Evolutionary conservation across 2,113 vertebrate species (phyloP), one percentile per base, ranked within the genome.

Genomic region (Alligator sinensis): DNA sequence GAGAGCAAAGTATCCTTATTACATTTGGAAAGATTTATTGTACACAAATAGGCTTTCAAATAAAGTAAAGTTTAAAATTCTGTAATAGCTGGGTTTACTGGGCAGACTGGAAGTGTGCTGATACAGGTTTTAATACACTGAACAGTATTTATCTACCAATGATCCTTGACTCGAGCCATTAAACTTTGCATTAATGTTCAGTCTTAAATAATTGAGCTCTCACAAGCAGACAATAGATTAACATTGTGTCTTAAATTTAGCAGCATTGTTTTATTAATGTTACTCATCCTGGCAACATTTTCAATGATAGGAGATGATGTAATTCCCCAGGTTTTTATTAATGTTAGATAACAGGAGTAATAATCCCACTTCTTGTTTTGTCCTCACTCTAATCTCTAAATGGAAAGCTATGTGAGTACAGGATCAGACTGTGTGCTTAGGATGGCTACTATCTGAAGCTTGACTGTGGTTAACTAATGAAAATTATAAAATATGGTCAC

Each of bases 351-450:
- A 47, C 21, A 74, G 34, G 60, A 91, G 78, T 82, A 89, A 77
- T 34, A 92, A 91, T 68, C 95, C 19, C 2, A 60, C 30, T 27
- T 88, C 14, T 81, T 84, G 3, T 27, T 38, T 88, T 87, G 87
- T 34, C 28, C 66, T 25, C 7, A 9, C 19, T 79, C 28, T 66
- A 9, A 91, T 80, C 38, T 12, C 60, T 66, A 75, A 90, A 88
- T 13, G 63, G 63, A 81, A 95, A 82, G 11, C 4, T 38, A 68
- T 15, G 7, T 47, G 47, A 47, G 47, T 78, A 89, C 61, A n/a
- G 4, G 60, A 87, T 68, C 70, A 5, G 6, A 0, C 0, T 27
- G 28, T 70, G 9, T 72, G 66, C 0, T 0, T 38, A 25, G 6
- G 47, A 57, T 6, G 9, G 10, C 16, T 89, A 63, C 64, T 1